phyloP scores from a whole-genome alignment of 2,888 invertebrate species.

The Apantesis nais region DNA sequence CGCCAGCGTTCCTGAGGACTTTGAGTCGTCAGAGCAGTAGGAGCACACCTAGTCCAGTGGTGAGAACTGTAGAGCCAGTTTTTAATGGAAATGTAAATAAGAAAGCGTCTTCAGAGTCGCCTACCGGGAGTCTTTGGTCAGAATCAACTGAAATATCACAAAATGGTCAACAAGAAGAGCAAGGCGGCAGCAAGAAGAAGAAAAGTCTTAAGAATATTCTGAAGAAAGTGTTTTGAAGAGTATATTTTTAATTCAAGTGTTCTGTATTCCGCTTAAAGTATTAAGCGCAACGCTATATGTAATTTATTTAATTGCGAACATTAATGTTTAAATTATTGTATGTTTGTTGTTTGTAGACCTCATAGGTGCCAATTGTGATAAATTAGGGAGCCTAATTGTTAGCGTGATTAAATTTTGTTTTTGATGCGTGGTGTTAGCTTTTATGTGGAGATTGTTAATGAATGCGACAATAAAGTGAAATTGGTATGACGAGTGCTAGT shows the following conservation, averaged over 20 bases:
- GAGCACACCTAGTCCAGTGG: conserved; percentile 74
- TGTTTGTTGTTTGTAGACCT: conserved; percentile 73
- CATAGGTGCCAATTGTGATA: conserved; percentile 85
- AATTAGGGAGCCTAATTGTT: conserved; percentile 79
- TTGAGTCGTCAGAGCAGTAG: conserved; percentile 81
- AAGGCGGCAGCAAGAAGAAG: conserved; percentile 82
- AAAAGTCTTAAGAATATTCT: conserved; percentile 91
- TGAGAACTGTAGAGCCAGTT: conserved; percentile 67
- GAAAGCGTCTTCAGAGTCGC: conserved; percentile 76
- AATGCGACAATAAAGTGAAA: conserved; percentile 59
- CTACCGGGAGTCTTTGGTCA: conserved; percentile 80
- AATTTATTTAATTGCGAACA: conserved; percentile 78
- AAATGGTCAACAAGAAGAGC: conserved; percentile 68
- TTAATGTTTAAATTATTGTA: conserved; percentile 69
- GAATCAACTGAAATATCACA: conserved; percentile 79
- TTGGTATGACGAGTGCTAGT: conserved; percentile 61
- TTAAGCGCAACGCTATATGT: conserved; percentile 64
- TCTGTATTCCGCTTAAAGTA: conserved; percentile 50
- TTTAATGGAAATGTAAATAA: conserved; percentile 71
- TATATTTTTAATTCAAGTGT: conserved; percentile 49
- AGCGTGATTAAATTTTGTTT: conserved; percentile 60
- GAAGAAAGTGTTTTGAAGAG: conserved; percentile 90
- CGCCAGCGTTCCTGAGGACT: conserved; percentile 86
- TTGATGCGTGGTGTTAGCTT: conserved; percentile 61
- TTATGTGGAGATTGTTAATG: conserved; percentile 42